Evolutionary conservation across 2,113 vertebrate genomes (phyloP), one percentile per base, ranked within the genome.

Genomic region (Nymphicus hollandicus): DNA sequence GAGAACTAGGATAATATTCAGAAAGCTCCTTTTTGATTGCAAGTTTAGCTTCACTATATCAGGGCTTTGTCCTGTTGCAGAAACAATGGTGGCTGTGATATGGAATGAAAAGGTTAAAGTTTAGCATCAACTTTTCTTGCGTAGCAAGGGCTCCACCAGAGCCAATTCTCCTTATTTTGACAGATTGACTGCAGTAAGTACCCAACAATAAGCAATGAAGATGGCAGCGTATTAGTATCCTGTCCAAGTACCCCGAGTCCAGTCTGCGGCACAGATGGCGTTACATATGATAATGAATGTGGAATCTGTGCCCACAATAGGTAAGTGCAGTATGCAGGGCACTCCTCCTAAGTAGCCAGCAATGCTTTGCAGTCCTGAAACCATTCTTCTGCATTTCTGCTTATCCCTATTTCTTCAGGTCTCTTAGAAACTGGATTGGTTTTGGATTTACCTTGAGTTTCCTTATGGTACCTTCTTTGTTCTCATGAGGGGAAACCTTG

Each of bases 201-300:
- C 78, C 69, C 4, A 47, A 6, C 23, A 61, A 2, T 1, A 47
- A 4, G 5, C 5, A 3, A 25, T 47, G 1, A 86, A 19, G 92
- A 91, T 1, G 93, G 83, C 20, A 29, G 17, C 20, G 17, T 7
- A 0, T 2, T 95, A 47, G n/a, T 95, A 3, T 2, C 43, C 22
- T 97, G 97, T 44, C 37, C 91, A 1, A 92, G 76, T 81, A 49
- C 22, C 39, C 55, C 56, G 78, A 64, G 8, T 2, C 96, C 95
- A 1, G 70, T 97, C 7, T 97, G 97, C 0, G 97, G 97, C 92
- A 96, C 96, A 27, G 95, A 97, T 18, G 96, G 47, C 15, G 1
- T 13, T 87, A 97, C 96, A 0, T 97, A 97, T 11, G 39, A 77
- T 29, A 97, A 95, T 2, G 95, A 97, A 52, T 97, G 97, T 7